Conservation (phyloP, 2,888 invertebrate species). For the Caenorhabditis doughertyi region DNA sequence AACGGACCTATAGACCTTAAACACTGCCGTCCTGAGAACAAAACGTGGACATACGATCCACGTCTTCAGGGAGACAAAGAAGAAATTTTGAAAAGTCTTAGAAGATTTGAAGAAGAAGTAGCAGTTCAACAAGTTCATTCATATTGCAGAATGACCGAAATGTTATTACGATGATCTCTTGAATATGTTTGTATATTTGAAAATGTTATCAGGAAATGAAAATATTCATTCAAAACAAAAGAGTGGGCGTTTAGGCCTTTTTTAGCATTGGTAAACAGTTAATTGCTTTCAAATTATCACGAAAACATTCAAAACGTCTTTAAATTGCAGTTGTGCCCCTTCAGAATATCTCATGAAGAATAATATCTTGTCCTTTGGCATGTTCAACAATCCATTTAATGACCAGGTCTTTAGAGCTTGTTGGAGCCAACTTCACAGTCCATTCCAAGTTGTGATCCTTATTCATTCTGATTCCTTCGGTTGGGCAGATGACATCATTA, state of each 20-base stretch:
- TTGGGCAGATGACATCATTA: conserved; percentile 20
- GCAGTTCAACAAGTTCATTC: conserved; percentile 39
- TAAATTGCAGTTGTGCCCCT: background rate
- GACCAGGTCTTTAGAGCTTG: conserved; percentile 47
- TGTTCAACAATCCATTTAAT: conserved; percentile 73
- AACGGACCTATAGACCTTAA: conserved; percentile 44
- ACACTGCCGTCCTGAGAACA: conserved; percentile 51
- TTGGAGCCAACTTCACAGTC: conserved; percentile 55
- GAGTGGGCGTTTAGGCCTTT: too few species aligned
- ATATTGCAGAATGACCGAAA: conserved; percentile 41
- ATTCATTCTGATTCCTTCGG: conserved; percentile 55
- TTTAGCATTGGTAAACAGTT: background rate
- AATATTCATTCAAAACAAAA: too few species aligned
- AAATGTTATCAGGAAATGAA: too few species aligned
- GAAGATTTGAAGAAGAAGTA: conserved; percentile 28
- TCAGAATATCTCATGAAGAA: conserved; percentile 66
- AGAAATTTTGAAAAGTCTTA: conserved; percentile 24
- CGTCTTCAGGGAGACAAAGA: conserved; percentile 40
- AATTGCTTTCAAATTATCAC: background rate
- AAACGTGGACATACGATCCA: conserved; percentile 49
- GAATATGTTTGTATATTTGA: conserved; percentile 15
- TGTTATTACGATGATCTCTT: conserved; percentile 9
- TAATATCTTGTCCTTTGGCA: conserved; percentile 69
- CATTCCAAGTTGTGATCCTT: conserved; percentile 71
- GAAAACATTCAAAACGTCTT: background rate